Percentiles rank a stretch among this genome's conserved stretches.
Evolutionary conservation across 2,888 invertebrate species (phyloP).

Genomic region (Zaprionus lineosus): DNA sequence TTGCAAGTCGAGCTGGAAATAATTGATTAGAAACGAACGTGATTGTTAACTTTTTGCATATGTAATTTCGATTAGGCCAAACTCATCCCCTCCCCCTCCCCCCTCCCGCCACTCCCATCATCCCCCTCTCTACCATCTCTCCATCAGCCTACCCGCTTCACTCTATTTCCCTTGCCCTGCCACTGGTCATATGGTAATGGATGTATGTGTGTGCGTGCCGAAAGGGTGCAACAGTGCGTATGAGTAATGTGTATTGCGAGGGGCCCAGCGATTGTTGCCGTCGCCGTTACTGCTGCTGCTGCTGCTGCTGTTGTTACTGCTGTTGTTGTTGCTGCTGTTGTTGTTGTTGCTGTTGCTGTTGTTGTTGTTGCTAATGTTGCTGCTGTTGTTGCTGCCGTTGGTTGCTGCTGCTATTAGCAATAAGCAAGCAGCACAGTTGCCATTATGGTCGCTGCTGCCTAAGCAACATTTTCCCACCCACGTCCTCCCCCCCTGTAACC

Average conservation of each 20-base stretch:
- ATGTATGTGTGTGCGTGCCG: slow-evolving; percentile 19
- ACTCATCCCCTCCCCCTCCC: not conserved
- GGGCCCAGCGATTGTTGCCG: slow-evolving; percentile 25
- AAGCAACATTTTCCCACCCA: slow-evolving; percentile 50
- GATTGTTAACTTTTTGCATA: slow-evolving; percentile 77
- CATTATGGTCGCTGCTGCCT: slow-evolving; percentile 54
- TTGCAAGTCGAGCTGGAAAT: slow-evolving; percentile 59
- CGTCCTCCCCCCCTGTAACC: not conserved
- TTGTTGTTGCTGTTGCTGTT: slow-evolving; percentile 1
- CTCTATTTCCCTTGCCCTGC: not conserved
- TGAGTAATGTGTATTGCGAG: slow-evolving; percentile 55
- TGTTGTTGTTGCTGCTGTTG: slow-evolving; percentile 5
- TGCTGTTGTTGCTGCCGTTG: slow-evolving; percentile 6
- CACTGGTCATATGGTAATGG: not conserved
- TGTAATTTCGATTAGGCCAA: slow-evolving; percentile 66
- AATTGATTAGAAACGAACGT: slow-evolving; percentile 76
- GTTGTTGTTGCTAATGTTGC: slow-evolving; percentile 9
- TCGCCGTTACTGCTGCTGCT: slow-evolving; percentile 1
- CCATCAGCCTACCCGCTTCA: not conserved
- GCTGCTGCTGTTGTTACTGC: slow-evolving; percentile 6
- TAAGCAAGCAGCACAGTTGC: slow-evolving; percentile 45
- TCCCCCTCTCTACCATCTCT: not conserved
- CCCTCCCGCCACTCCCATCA: not conserved
- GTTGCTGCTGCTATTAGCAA: slow-evolving; percentile 43
- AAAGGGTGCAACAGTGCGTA: slow-evolving; percentile 71